Base-by-base conservation (phyloP, 2,797 vertebrate genomes). In the Acanthopagrus latus region DNA sequence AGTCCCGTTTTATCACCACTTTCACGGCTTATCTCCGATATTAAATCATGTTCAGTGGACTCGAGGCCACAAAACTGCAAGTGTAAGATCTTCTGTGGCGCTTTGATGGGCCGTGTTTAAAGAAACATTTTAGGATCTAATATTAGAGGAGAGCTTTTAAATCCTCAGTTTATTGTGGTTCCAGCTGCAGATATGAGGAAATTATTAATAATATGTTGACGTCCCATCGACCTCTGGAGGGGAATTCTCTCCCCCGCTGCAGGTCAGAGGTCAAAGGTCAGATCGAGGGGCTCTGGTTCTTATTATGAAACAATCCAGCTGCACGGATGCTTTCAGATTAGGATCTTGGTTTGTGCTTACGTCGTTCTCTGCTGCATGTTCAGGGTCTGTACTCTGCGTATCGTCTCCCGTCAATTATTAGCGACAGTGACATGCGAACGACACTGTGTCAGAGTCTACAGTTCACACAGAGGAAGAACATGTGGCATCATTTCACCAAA, bases 31-130 rank as follows among this genome's bases (percentile, higher is more conserved):
- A 65, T 41, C n/a, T 25, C 25, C 27, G n/a, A 5, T 16, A 66
- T 69, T 81, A 64, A 76, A 75, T 90, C 71, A 64, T 1, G 27
- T 23, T 63, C 8, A 56, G 21, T 43, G 65, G 43, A 20, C 3
- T 38, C 16, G 46, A 57, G 48, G 65, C 48, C 12, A 25, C 33
- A 23, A 44, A 50, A 12, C 41, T 52, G 16, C 8, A 47, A 68
- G 25, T 3, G 21, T n/a, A 55, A 50, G 17, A 65, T 70, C 14
- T 60, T 58, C 50, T 29, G 4, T 54, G 7, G 46, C 13, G 9
- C 29, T 9, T 0, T 41, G 25, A 68, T 29, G 18, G 70, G 7
- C 20, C 13, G 5, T 29, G 11, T 46, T 65, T 38, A 7, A 46
- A 63, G 8, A 38, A 64, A 50, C 25, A 48, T 20, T 47, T 70